Base-by-base conservation (phyloP, 2,797 vertebrate genomes). In the Mormyrus hasselquistii region DNA sequence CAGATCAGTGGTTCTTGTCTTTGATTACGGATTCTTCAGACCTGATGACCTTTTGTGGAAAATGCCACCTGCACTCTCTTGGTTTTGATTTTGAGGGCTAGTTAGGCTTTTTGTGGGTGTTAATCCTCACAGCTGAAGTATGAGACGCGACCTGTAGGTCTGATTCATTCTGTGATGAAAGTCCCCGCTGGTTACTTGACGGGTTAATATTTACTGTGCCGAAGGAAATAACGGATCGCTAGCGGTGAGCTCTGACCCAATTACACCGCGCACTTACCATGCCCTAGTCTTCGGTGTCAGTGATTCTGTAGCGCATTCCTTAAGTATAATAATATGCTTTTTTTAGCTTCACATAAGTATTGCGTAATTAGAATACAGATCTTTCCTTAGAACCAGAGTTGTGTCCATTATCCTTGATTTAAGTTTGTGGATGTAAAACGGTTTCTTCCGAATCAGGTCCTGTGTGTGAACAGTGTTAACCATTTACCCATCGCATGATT, bases 181-280 rank as follows among this genome's bases (percentile, higher is more conserved):
- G n/a, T 85, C 44, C 52, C 2, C 10, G n/a, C 47, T 85, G 44
- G 47, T 73, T 73, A 34, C 65, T 69, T 49, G 47, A 85, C 88
- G 89, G 88, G 93, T 93, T 93, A 93, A 93, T 93, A 92, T 92
- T 92, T 92, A 92, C 76, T 92, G 88, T 86, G 89, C 55, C 90
- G 87, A 89, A 92, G 92, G 93, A 93, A 92, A 93, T 93, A 93
- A 89, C 92, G 90, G 91, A 89, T 89, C 91, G n/a, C 82, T 25
- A 25, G 22, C 82, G 49, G 41, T 25, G 84, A 69, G 82, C 87
- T 59, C 88, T 89, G 90, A 50, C 90, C 41, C 41, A 73, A 16
- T 55, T 55, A 55, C 2, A 19, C 16, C 52, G 52, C 52, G 0
- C 52, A 16, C 14, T 34, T 69, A 69, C 4, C 65, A 34, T 69